Evolutionary conservation across 2,888 invertebrate genomes (phyloP).

Genomic region (Macaria liturata): DNA sequence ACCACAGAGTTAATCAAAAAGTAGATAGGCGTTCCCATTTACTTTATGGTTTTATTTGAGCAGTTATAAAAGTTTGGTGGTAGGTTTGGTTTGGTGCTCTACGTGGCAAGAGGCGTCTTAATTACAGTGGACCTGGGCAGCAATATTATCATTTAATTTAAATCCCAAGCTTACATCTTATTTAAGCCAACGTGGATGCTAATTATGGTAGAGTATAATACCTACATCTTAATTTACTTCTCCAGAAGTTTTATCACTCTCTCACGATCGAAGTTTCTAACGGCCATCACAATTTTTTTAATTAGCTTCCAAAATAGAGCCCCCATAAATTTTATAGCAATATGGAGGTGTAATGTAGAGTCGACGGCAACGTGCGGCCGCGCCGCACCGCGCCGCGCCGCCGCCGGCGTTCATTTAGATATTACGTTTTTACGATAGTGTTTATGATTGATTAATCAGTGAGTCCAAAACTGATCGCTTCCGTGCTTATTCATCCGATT

Average conservation of each 20-base stretch:
- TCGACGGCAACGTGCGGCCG: slow-evolving; percentile 42
- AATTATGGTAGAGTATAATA: slow-evolving; percentile 45
- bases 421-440: slow-evolving; percentile 64
- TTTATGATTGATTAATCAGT: slow-evolving; percentile 73
- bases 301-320: slow-evolving; percentile 77
- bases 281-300: slow-evolving; percentile 71
- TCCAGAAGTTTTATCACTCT: slow-evolving; percentile 69
- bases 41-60: slow-evolving; percentile 19
- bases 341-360: slow-evolving; percentile 59
- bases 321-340: slow-evolving; percentile 77
- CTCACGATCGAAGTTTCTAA: slow-evolving; percentile 72
- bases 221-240: slow-evolving; percentile 52
- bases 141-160: slow-evolving; percentile 30
- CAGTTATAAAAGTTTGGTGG: slow-evolving; percentile 19
- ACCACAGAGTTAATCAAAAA: no score
- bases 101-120: slow-evolving; percentile 11
- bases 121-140: slow-evolving; percentile 2
- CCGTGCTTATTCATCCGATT: slow-evolving; percentile 65
- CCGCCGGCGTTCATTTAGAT: slow-evolving; percentile 59
- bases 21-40: not conserved
- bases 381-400: slow-evolving; percentile 36
- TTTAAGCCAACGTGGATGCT: slow-evolving; percentile 34
- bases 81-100: slow-evolving; percentile 9
- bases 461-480: slow-evolving; percentile 65
- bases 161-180: slow-evolving; percentile 31